phyloP scores from a whole-genome alignment of 2,113 vertebrate species.

The Albula glossodonta region DNA sequence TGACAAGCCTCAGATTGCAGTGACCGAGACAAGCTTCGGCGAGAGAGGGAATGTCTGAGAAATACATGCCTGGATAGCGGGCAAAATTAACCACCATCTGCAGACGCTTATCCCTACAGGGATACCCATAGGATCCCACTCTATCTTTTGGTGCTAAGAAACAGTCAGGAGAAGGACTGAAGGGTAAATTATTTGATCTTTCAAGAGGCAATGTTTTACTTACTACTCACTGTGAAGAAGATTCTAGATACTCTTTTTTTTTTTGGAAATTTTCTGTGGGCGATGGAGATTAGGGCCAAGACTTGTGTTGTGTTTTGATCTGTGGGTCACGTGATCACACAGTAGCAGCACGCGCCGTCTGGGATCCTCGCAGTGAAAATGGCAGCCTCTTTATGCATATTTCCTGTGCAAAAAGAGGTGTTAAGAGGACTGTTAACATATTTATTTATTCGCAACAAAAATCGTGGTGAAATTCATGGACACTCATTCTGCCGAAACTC shows the following conservation, averaged over 20 bases:
- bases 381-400: neutral
- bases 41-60: neutral
- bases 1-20: conserved; percentile 5
- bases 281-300: neutral
- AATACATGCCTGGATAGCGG: neutral
- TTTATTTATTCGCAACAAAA: neutral
- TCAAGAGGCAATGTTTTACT: neutral
- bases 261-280: neutral
- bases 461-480: neutral
- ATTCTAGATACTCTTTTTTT: neutral
- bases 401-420: neutral
- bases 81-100: neutral
- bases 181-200: neutral
- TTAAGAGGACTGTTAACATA: neutral
- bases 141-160: neutral
- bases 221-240: neutral
- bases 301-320: neutral
- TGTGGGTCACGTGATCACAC: neutral
- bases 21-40: neutral
- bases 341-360: neutral
- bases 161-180: neutral
- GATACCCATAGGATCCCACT: neutral
- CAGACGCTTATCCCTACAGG: neutral
- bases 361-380: neutral
- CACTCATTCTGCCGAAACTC: neutral